Base-by-base conservation (phyloP, 2,113 vertebrate species). In the Pangasianodon gigas region DNA sequence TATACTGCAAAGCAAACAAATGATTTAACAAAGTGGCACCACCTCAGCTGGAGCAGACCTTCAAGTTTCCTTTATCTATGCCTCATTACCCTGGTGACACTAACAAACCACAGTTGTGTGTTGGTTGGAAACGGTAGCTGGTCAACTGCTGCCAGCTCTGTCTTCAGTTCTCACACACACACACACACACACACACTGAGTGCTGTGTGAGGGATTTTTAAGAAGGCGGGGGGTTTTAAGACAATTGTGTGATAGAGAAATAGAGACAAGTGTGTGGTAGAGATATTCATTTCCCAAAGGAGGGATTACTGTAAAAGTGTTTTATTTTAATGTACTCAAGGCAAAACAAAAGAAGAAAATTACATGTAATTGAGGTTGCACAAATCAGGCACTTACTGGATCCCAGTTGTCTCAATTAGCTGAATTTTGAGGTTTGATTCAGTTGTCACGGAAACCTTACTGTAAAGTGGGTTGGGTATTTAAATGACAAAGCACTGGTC, bases 81-180 rank as follows among this genome's bases (percentile, higher is more conserved):
- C 46, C 48, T 32, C 51, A 87, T 83, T 80, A 86, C 83, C 89
- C 91, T 87, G 74, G 88, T 91, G 88, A 93, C 88, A 90, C 90
- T 91, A 90, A 94, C 88, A 94, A 91, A 93, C 92, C 41, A 46
- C 87, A 77, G 60, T 44, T 80, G 54, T 89, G 87, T 88, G 82
- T 80, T 86, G 86, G 75, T 71, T 88, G 86, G 89, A 88, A 89
- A 92, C 92, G 6, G 87, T 90, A 85, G 83, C 90, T 85, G 90
- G 89, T 92, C 92, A 91, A 84, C 83, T 32, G n/a, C 71, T 84
- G 67, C 84, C 29, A 83, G 71, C 48, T 54, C 6, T 37, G 21
- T 85, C 69, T 87, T 87, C 24, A 87, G 80, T 87, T 58, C 29
- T 41, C 56, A 77, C n/a, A 48, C 32, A 84, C 32, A 84, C 16